Conservation (phyloP, 2,113 vertebrate genomes). For the Archilochus colubris region DNA sequence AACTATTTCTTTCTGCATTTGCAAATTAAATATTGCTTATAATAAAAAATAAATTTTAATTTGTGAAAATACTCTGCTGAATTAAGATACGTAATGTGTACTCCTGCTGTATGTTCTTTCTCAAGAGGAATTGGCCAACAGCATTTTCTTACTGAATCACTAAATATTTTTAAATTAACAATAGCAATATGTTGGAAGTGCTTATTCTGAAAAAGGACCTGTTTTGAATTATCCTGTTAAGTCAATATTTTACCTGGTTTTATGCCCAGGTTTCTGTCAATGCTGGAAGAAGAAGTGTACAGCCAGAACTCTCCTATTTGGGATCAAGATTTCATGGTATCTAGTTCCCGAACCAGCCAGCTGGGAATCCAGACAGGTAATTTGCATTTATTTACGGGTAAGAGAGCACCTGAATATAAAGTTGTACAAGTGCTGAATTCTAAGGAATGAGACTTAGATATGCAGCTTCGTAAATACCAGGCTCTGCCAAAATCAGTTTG, state of each 20-base stretch:
- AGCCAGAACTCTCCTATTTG: conserved; percentile 96
- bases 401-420: neutral
- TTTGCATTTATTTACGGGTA: neutral
- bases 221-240: neutral
- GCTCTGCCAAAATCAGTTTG: neutral
- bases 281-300: conserved; percentile 99
- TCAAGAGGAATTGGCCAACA: neutral
- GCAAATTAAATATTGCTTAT: neutral
- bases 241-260: neutral
- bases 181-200: neutral
- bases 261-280: conserved; percentile 90
- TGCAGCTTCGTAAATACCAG: neutral
- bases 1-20: neutral
- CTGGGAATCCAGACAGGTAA: conserved; percentile 89
- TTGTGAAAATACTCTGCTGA: neutral
- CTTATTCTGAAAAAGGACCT: neutral
- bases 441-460: neutral
- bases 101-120: neutral
- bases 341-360: conserved; percentile 81
- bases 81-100: neutral
- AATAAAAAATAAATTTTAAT: neutral
- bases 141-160: neutral
- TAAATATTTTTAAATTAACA: neutral
- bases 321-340: conserved; percentile 91
- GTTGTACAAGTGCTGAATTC: neutral